Evolutionary conservation across 2,888 invertebrate species (phyloP).

Genomic region (Ptychoptera contaminata): DNA sequence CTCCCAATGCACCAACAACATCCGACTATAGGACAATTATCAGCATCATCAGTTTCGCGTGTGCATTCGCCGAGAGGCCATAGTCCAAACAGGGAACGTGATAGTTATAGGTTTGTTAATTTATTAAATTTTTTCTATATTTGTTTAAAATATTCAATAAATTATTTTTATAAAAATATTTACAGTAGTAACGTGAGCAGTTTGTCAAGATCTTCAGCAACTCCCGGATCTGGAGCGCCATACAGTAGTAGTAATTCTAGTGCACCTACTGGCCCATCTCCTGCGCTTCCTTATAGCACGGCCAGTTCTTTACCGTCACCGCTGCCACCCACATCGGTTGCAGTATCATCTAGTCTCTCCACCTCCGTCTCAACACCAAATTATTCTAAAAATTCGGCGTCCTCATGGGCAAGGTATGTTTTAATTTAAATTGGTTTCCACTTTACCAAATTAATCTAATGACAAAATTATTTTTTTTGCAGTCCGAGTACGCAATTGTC

Average conservation of each 20-base stretch:
- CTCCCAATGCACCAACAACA: slow-evolving; percentile 32
- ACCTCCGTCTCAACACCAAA: too few relatives aligned
- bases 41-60: slow-evolving; percentile 33
- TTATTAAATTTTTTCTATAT: not conserved
- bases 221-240: slow-evolving; percentile 16
- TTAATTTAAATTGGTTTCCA: not conserved
- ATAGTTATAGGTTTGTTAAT: slow-evolving; percentile 61
- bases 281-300: slow-evolving; percentile 22
- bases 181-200: slow-evolving; percentile 70
- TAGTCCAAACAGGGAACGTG: slow-evolving; percentile 64
- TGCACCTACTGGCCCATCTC: slow-evolving; percentile 20
- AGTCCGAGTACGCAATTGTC: slow-evolving; percentile 30
- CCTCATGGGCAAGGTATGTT: slow-evolving; percentile 25
- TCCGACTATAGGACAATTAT: slow-evolving; percentile 16
- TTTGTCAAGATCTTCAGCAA: slow-evolving; percentile 49
- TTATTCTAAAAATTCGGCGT: slow-evolving; percentile 19
- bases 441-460: not conserved
- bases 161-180: slow-evolving; percentile 6
- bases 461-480: slow-evolving; percentile 12
- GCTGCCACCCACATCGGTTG: slow-evolving; percentile 17
- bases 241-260: slow-evolving; percentile 8
- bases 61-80: slow-evolving; percentile 61
- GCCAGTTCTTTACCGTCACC: slow-evolving; percentile 28
- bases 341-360: slow-evolving; percentile 19
- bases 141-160: not conserved